Base-by-base conservation (phyloP, 2,113 vertebrate species). In the Coreoperca whiteheadi region DNA sequence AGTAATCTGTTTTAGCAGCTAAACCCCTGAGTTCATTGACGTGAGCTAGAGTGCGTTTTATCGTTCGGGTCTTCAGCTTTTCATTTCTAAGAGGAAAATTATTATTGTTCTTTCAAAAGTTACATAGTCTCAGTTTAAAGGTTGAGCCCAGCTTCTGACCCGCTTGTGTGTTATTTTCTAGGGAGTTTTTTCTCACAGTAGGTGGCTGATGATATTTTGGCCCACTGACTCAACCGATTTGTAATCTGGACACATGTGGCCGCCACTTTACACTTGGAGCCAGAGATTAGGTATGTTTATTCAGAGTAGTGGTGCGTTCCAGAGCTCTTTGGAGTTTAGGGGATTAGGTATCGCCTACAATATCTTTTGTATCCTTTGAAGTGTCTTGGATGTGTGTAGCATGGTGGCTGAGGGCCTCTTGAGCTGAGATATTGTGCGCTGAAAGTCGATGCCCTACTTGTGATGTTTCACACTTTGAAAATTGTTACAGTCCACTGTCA, bases 351-450 rank as follows among this genome's bases (percentile, higher is more conserved):
- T 86, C 15, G 41, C 76, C 72, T 57, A 57, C 28, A 59, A 43
- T 64, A 60, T 59, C 77, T 59, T 72, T 64, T 82, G 15, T 76
- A 11, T 68, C 21, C 50, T 74, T 82, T 73, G 57, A 79, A 73
- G 74, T 54, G 0, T 71, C 50, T 74, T 74, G 50, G 63, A 63
- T 65, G 61, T 9, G 25, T 46, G 53, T n/a, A 14, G 28, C 10
- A n/a, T 20, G 39, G 28, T 57, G 23, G 34, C 30, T 4, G 4
- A 76, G 39, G 63, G n/a, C 60, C 37, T 66, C 57, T 15, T 63
- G 11, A 68, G 48, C 54, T 30, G 41, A 65, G 23, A 46, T 60
- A 6, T 25, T 28, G 1, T 23, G 14, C 15, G 14, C 37, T 51
- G 37, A 39, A 76, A 32, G 61, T 56, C 0, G 18, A 23, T 50